A percentile compares a stretch with the other conserved stretches of the same genome.
Conservation (phyloP, 2,888 invertebrate genomes). For the Gymnocheta viridis region DNA sequence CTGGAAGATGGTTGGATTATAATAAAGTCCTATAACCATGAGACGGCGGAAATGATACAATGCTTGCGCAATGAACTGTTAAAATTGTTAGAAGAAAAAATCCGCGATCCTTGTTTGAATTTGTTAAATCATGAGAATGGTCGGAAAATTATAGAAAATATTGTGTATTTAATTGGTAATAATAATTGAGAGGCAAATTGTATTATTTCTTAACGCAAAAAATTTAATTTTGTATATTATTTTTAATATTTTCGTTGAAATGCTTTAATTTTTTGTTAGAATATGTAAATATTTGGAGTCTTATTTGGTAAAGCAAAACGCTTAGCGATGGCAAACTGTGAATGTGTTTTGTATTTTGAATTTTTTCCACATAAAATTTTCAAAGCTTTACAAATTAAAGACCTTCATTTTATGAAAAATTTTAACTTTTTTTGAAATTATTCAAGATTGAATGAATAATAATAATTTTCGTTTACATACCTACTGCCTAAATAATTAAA, state of each 20-base stretch:
- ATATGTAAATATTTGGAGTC: too few species aligned
- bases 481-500: not conserved
- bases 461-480: too few species aligned
- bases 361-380: too few species aligned
- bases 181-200: slow-evolving; percentile 66
- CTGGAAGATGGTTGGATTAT: slow-evolving; percentile 92
- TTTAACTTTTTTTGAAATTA: not conserved
- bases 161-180: slow-evolving; percentile 86
- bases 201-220: not conserved
- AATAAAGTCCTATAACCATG: slow-evolving; percentile 89
- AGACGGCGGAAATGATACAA: slow-evolving; percentile 92
- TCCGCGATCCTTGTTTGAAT: slow-evolving; percentile 90
- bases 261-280: too few species aligned
- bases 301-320: too few species aligned
- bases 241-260: not conserved
- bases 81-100: slow-evolving; percentile 91
- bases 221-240: not conserved
- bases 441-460: too few species aligned
- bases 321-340: too few species aligned
- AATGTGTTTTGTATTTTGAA: too few species aligned
- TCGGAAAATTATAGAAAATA: slow-evolving; percentile 89
- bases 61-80: slow-evolving; percentile 89
- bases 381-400: too few species aligned
- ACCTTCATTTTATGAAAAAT: not conserved
- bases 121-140: slow-evolving; percentile 88